These are phyloP conservation scores for Drosophila diplacantha DNA, from an alignment of 2,888 invertebrate genomes.

Conservation along the genomic window DNA sequence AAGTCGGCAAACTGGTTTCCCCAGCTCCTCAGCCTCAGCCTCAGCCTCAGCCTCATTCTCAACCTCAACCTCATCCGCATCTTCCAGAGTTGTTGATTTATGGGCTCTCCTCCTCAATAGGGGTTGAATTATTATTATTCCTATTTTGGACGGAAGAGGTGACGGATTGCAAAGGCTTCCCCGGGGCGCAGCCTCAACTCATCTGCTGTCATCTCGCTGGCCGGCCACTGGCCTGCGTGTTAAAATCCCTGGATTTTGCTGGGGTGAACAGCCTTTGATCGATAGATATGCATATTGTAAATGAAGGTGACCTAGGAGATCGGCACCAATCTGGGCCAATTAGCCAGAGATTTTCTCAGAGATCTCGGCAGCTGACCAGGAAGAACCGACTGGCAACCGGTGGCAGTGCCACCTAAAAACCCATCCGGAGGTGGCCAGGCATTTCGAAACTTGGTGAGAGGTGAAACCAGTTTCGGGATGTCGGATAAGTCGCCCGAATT, in stretches of 20 bases:
- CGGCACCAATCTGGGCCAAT: constrained; percentile 1
- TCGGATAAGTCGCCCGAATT: constrained; percentile 17
- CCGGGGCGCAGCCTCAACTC: constrained; percentile 20
- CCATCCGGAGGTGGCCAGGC: constrained; percentile 8
- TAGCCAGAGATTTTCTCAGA: constrained; percentile 1
- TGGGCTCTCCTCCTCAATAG: constrained; percentile 6
- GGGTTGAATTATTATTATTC: constrained; percentile 1
- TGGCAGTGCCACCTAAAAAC: neutral
- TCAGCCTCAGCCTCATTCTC: neutral
- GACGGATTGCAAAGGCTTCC: constrained; percentile 12
- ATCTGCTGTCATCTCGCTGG: constrained; percentile 3
- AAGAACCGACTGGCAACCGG: neutral
- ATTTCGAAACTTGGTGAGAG: constrained; percentile 11
- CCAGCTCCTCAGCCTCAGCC: neutral
- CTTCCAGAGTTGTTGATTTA: constrained; percentile 4
- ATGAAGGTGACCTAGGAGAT: constrained; percentile 7
- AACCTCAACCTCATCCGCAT: neutral
- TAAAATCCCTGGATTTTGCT: constrained; percentile 29
- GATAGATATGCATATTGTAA: too few species aligned
- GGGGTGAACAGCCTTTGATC: constrained; percentile 32
- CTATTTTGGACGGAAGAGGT: constrained; percentile 13
- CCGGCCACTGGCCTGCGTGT: constrained; percentile 61
- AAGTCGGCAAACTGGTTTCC: constrained; percentile 62
- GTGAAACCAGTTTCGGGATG: constrained; percentile 51
- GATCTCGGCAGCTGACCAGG: constrained; percentile 1